phyloP scores from a whole-genome alignment of 1,140 invertebrate genomes.

The Calycopis cecrops region DNA sequence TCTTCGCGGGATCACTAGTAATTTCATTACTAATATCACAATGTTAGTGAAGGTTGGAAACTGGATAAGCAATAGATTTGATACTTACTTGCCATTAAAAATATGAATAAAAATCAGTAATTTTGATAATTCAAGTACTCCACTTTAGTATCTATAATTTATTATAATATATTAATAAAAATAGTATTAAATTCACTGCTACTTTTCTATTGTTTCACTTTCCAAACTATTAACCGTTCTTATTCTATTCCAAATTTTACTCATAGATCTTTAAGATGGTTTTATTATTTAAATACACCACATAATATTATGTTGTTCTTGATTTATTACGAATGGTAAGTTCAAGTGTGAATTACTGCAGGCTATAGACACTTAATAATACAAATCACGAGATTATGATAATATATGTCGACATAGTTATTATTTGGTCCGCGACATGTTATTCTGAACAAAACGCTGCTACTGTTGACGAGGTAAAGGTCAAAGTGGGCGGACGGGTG shows the following conservation, averaged over 20 bases:
- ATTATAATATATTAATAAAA: too few species aligned
- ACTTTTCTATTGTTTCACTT: too few species aligned
- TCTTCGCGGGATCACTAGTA: too few species aligned
- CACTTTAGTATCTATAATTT: too few species aligned
- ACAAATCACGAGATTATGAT: constrained; percentile 65
- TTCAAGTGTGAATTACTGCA: constrained; percentile 3
- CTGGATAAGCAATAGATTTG: too few species aligned
- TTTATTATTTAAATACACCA: neutral
- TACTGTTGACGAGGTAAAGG: constrained; percentile 38
- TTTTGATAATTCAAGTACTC: too few species aligned
- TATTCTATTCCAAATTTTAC: neutral
- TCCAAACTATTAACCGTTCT: neutral
- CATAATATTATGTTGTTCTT: constrained; percentile 3
- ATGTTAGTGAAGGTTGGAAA: too few species aligned
- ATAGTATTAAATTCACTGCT: too few species aligned
- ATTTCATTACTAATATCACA: too few species aligned
- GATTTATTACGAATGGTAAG: constrained; percentile 3
- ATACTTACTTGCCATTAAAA: too few species aligned
- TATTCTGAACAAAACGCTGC: constrained; percentile 57
- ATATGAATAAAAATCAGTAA: too few species aligned
- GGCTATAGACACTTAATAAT: constrained; percentile 51
- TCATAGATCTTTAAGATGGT: neutral
- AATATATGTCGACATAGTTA: constrained; percentile 31
- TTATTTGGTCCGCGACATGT: constrained; percentile 17
- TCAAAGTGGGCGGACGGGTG: neutral